A percentile compares a stretch with the other conserved stretches of the same genome.
These are phyloP conservation scores for Riptortus pedestris DNA, from an alignment of 1,140 invertebrate genomes.

Conservation along the genomic window DNA sequence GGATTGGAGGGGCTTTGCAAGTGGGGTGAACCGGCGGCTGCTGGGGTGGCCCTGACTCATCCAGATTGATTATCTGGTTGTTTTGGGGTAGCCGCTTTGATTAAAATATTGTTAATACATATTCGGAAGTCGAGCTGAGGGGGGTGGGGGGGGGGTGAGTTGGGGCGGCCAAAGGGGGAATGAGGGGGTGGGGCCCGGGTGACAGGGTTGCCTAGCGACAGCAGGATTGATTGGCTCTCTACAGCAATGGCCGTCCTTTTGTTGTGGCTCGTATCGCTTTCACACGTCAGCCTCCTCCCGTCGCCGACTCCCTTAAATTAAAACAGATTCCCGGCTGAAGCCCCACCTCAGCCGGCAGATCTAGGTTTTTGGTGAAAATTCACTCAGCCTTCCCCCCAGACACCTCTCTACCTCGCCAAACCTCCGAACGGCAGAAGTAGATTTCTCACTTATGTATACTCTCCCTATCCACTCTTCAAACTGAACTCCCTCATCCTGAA, in stretches of 20 bases:
- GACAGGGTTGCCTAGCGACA: constrained; percentile 9
- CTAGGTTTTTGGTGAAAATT: too few relatives aligned
- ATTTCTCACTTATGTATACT: too few relatives aligned
- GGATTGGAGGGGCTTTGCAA: too few relatives aligned
- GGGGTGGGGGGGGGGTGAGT: not conserved
- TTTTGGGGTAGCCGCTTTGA: not conserved
- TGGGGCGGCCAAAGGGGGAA: not conserved
- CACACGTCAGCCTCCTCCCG: not conserved
- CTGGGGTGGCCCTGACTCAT: too few relatives aligned
- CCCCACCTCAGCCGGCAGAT: too few relatives aligned
- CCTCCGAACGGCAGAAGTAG: too few relatives aligned
- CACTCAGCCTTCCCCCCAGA: too few relatives aligned
- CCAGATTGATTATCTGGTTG: not conserved
- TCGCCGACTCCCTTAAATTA: not conserved
- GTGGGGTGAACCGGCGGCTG: too few relatives aligned
- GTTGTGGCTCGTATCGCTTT: constrained; percentile 13
- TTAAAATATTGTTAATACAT: too few relatives aligned
- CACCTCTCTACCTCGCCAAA: too few relatives aligned
- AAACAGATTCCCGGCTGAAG: not conserved
- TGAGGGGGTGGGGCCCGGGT: not conserved
- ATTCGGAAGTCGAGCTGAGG: not conserved
- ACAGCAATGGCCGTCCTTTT: constrained; percentile 16
- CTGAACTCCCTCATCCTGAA: too few relatives aligned
- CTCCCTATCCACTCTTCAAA: too few relatives aligned
- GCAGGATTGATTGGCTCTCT: constrained; percentile 6